Base-by-base conservation (phyloP, 2,113 vertebrate species). In the Otus sunia region DNA sequence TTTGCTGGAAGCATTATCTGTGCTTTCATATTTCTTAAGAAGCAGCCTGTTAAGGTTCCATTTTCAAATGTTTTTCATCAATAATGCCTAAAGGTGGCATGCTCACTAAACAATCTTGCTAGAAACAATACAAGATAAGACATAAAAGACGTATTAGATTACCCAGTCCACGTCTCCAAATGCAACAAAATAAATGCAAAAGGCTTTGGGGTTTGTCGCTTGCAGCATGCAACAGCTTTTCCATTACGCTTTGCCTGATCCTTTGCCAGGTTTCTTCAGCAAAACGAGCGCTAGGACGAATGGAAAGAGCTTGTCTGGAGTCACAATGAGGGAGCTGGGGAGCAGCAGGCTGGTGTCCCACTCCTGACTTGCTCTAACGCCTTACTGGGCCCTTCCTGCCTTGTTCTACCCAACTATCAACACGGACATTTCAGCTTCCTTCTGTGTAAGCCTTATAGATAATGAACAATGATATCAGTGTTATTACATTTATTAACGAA, bases 91-190 rank as follows among this genome's bases (percentile, higher is more conserved):
- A 93, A 93, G 93, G 85, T 95, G 90, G 82, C 86, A 93, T 0
- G 82, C 72, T 96, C 82, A 30, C 88, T 80, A 78, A 95, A 77
- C 82, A 91, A 64, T 71, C 90, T 72, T 71, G 74, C 75, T 88
- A 74, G 87, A 91, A 96, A 93, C 78, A 93, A 74, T 53, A 69
- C 50, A 56, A 94, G 82, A 88, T 73, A 91, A 92, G 92, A 50
- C 90, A 90, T 27, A 72, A 80, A 92, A 77, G 88, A 72, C 90
- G 26, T 29, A 90, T 55, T 86, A 62, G 86, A 92, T 96, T 93
- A 74, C 19, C 47, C 75, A 67, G 63, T 4, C 20, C 32, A 8
- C 2, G 6, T 17, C 59, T 94, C 41, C 81, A 86, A 92, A 88
- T 15, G 55, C 63, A 88, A 37, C 37, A 93, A 32, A 82, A 66